Conservation (phyloP, 2,113 vertebrate species). For the Thymallus thymallus region DNA sequence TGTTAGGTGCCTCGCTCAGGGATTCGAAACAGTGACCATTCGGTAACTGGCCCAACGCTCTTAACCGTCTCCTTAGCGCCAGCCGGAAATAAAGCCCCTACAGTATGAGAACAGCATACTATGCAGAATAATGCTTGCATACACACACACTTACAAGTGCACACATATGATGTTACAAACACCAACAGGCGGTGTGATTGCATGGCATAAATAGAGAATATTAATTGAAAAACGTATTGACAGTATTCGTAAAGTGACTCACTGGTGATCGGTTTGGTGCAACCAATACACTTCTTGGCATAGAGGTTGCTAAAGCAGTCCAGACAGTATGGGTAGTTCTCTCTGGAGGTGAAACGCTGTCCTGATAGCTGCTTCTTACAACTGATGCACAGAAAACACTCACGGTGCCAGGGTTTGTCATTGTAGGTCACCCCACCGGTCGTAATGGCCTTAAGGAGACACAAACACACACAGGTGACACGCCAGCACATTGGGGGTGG, state of each 20-base stretch:
- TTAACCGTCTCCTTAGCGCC: constrained; percentile 78
- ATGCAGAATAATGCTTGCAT: constrained; percentile 20
- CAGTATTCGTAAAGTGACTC: constrained; percentile 76
- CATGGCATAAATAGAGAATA: constrained; percentile 9
- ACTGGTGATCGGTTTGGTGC: constrained; percentile 94
- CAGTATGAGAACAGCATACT: background rate
- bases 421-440: constrained; percentile 93
- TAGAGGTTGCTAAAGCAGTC: constrained; percentile 95
- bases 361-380: constrained; percentile 92
- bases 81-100: constrained; percentile 78
- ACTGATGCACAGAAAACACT: constrained; percentile 92
- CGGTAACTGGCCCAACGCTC: no score
- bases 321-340: constrained; percentile 92
- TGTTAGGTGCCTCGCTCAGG: no score
- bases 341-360: constrained; percentile 92
- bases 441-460: constrained; percentile 82
- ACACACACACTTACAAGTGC: constrained; percentile 63
- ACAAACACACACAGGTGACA: background rate
- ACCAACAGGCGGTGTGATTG: background rate
- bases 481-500: background rate
- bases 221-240: background rate
- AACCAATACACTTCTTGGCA: constrained; percentile 94
- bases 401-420: constrained; percentile 95
- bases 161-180: constrained; percentile 27
- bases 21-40: no score